phyloP scores from a whole-genome alignment of 2,797 vertebrate genomes.

The Intellagama lesueurii region DNA sequence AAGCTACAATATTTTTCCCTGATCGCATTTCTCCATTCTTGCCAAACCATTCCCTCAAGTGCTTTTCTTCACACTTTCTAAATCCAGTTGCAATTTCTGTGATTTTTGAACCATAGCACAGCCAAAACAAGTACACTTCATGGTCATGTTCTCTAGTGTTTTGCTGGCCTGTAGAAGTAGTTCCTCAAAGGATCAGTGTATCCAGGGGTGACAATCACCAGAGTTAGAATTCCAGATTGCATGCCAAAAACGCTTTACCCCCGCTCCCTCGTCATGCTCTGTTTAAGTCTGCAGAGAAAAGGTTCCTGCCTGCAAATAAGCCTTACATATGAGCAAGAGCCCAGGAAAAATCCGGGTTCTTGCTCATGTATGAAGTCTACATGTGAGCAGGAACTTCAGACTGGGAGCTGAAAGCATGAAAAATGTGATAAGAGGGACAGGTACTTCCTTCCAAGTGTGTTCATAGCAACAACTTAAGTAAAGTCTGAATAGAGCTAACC shows the following conservation, averaged over 20 bases:
- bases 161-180: slow-evolving; percentile 1
- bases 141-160: slow-evolving; percentile 5
- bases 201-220: slow-evolving; percentile 17
- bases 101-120: slow-evolving; percentile 22
- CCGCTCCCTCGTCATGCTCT: no score
- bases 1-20: slow-evolving; percentile 21
- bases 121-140: slow-evolving; percentile 6
- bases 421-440: no score
- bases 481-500: background rate
- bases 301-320: no score
- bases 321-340: no score
- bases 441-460: no score
- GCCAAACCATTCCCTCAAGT: slow-evolving; percentile 33
- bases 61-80: slow-evolving; percentile 29
- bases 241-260: slow-evolving; percentile 5
- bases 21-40: slow-evolving; percentile 31
- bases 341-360: no score
- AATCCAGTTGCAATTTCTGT: slow-evolving; percentile 18
- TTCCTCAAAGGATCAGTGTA: slow-evolving; percentile 23
- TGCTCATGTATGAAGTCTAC: no score
- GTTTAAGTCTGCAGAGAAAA: background rate
- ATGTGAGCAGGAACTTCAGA: no score
- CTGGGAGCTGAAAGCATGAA: no score
- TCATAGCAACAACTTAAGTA: no score
- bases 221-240: slow-evolving; percentile 15